phyloP scores from a whole-genome alignment of 2,797 vertebrate genomes.

The Phaenicophaeus curvirostris region DNA sequence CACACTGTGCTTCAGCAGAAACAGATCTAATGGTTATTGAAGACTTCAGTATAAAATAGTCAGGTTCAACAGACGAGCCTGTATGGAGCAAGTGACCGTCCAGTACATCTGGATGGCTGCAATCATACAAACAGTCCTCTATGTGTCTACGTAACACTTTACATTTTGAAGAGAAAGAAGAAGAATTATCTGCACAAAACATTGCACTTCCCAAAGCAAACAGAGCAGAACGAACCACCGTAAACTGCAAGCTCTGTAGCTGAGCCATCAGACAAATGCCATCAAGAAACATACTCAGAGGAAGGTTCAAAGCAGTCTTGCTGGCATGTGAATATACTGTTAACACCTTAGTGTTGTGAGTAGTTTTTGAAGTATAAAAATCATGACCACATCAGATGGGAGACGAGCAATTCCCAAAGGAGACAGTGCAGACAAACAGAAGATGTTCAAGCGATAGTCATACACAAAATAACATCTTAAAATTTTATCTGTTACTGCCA shows the following conservation, averaged over 20 bases:
- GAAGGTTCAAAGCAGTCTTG: neutral
- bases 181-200: neutral
- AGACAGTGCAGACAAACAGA: neutral
- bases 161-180: neutral
- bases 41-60: neutral
- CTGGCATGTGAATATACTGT: neutral
- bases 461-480: neutral
- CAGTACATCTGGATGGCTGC: fast-evolving
- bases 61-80: neutral
- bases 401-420: neutral
- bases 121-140: neutral
- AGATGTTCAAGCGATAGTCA: neutral
- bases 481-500: slow-evolving; percentile 22
- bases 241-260: neutral
- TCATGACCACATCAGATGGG: fast-evolving
- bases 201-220: neutral
- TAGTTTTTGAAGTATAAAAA: neutral
- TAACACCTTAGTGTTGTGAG: neutral
- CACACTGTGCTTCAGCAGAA: fast-evolving
- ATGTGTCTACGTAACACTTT: fast-evolving
- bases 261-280: neutral
- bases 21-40: neutral
- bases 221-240: neutral
- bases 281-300: neutral
- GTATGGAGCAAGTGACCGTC: neutral